phyloP scores from a whole-genome alignment of 2,888 invertebrate genomes.

The Masnerella sp. region DNA sequence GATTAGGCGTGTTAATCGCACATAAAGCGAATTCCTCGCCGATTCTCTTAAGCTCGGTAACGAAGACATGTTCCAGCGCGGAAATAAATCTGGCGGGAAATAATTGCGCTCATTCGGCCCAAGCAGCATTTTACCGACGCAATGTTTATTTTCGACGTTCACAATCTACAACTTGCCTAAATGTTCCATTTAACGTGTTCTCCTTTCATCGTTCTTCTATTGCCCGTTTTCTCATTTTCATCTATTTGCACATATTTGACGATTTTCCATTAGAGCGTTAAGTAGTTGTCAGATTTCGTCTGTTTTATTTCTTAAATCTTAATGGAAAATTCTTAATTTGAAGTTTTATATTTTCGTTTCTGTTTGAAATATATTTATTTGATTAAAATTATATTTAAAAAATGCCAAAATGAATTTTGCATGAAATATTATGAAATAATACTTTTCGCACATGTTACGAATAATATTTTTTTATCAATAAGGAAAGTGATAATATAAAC shows the following conservation, averaged over 20 bases:
- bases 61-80: constrained; percentile 36
- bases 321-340: too few relatives aligned
- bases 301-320: not conserved
- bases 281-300: constrained; percentile 6
- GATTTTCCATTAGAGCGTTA: constrained; percentile 10
- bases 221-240: not conserved
- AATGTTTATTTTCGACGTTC: constrained; percentile 41
- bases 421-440: too few relatives aligned
- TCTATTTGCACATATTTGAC: constrained; percentile 16
- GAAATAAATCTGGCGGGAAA: constrained; percentile 45
- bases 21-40: too few relatives aligned
- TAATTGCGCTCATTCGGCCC: constrained; percentile 46
- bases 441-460: too few relatives aligned
- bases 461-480: too few relatives aligned
- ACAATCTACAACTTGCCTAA: constrained; percentile 29
- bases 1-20: too few relatives aligned
- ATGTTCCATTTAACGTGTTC: constrained; percentile 23
- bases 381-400: too few relatives aligned
- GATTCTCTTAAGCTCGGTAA: too few relatives aligned
- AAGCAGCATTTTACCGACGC: constrained; percentile 17
- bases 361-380: too few relatives aligned
- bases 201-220: constrained; percentile 13
- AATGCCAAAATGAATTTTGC: too few relatives aligned
- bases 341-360: too few relatives aligned
- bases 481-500: too few relatives aligned